These are phyloP conservation scores for Microtus agrestis DNA, from an alignment of 2,797 vertebrate species.

Conservation along the genomic window DNA sequence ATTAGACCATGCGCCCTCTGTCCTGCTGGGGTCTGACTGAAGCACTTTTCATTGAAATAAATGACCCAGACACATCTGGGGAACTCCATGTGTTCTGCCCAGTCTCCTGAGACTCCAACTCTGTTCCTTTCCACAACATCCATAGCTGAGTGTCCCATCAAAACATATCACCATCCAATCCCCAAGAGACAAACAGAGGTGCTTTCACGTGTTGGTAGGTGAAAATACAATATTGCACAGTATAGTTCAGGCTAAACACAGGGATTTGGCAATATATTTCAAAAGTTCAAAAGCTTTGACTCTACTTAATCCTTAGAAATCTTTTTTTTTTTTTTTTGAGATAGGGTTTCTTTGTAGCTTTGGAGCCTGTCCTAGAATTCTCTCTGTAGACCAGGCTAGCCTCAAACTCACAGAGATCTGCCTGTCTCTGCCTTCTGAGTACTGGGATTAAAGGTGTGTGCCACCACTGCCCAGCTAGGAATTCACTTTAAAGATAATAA, in stretches of 20 bases:
- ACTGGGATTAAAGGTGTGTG: too few relatives aligned
- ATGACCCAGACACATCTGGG: background rate
- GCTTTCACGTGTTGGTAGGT: background rate
- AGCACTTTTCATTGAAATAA: conserved; percentile 23
- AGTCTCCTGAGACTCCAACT: background rate
- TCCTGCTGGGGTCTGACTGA: conserved; percentile 18
- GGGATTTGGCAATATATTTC: background rate
- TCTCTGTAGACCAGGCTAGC: too few relatives aligned
- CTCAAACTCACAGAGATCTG: too few relatives aligned
- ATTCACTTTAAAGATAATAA: conserved; percentile 44
- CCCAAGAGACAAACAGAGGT: background rate
- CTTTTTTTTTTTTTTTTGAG: too few relatives aligned
- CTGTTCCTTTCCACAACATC: background rate
- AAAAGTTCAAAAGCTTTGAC: background rate
- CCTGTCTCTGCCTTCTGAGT: too few relatives aligned
- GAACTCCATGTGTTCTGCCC: background rate
- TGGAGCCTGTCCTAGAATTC: too few relatives aligned
- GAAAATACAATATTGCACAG: background rate
- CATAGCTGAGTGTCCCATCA: background rate
- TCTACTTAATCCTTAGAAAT: conserved; percentile 24
- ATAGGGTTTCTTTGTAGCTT: too few relatives aligned
- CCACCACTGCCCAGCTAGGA: background rate
- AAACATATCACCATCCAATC: background rate
- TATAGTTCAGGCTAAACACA: background rate
- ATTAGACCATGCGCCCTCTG: background rate